A percentile compares a stretch with the other conserved stretches of the same genome.
phyloP scores from a whole-genome alignment of 2,113 vertebrate species.

The Mionectes macconnelli region DNA sequence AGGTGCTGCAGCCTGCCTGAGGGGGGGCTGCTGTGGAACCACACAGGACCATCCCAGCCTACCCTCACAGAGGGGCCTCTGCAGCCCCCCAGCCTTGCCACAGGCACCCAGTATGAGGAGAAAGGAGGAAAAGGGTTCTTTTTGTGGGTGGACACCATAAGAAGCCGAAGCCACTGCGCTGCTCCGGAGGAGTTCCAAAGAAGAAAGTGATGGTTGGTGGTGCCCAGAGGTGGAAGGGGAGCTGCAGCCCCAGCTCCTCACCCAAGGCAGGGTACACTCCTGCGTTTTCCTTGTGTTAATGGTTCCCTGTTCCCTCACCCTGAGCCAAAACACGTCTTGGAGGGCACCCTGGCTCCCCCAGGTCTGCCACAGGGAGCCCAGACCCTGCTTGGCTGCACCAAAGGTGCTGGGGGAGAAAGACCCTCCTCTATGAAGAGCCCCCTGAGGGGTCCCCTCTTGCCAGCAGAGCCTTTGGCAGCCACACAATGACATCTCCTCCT shows the following conservation, averaged over 20 bases:
- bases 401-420: background rate
- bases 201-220: background rate
- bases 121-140: background rate
- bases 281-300: fast-evolving
- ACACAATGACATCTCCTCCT: fast-evolving
- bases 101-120: fast-evolving
- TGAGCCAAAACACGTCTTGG: fast-evolving
- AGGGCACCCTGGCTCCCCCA: background rate
- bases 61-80: background rate
- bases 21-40: background rate
- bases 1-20: fast-evolving
- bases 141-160: background rate
- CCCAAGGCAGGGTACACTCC: background rate
- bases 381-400: fast-evolving
- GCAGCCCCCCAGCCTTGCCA: background rate
- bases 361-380: too few relatives aligned
- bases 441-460: background rate
- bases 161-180: fast-evolving
- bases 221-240: background rate
- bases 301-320: too few relatives aligned
- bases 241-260: fast-evolving
- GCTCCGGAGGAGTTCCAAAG: background rate
- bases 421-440: background rate
- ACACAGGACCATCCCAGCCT: background rate
- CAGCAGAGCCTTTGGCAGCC: background rate